A percentile compares a stretch with the other conserved stretches of the same genome.
Conservation (phyloP, 1,140 invertebrate genomes). For the Drosophila willistoni region DNA sequence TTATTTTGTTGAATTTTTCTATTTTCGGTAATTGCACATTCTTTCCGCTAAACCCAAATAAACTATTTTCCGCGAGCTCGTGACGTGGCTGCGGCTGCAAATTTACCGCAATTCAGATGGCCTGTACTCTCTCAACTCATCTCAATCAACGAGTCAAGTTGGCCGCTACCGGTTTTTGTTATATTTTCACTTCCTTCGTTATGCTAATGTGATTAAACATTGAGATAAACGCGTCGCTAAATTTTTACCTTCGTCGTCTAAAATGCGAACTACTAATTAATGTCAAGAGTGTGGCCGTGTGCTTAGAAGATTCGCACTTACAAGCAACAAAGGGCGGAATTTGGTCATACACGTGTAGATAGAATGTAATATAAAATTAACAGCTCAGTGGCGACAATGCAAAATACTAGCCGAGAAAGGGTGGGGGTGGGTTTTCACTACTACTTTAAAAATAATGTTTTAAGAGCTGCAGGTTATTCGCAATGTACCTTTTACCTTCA, state of each 20-base stretch:
- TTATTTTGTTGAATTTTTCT: conserved; percentile 53
- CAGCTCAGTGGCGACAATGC: not conserved
- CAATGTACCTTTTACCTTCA: too few species aligned
- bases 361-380: not conserved
- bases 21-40: conserved; percentile 41
- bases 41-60: conserved; percentile 25
- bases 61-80: conserved; percentile 44
- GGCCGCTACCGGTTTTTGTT: conserved; percentile 65
- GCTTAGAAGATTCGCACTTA: not conserved
- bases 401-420: too few species aligned
- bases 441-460: too few species aligned
- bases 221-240: conserved; percentile 68
- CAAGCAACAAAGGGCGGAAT: not conserved
- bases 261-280: conserved; percentile 81
- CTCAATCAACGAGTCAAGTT: conserved; percentile 31
- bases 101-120: conserved; percentile 69
- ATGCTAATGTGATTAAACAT: conserved; percentile 46
- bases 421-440: too few species aligned
- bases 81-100: conserved; percentile 74
- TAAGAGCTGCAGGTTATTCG: too few species aligned
- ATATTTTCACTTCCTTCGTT: conserved; percentile 43
- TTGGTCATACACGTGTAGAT: conserved; percentile 2
- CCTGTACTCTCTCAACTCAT: conserved; percentile 28
- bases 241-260: conserved; percentile 78
- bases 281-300: conserved; percentile 25